Conservation (phyloP, 2,888 invertebrate genomes). For the Heliconius hortense region DNA sequence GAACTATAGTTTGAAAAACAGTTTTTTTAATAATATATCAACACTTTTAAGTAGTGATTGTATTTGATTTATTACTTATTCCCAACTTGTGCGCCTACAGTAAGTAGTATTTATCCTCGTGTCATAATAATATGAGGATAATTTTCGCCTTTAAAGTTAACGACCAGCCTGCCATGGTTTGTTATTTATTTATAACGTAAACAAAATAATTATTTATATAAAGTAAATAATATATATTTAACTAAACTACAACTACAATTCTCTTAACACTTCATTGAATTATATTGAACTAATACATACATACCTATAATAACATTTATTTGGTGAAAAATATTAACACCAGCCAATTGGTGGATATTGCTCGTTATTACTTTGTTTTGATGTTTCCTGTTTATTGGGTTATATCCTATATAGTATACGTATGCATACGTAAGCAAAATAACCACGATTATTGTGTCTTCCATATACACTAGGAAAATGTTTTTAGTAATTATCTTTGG, state of each 20-base stretch:
- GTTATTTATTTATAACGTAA: neutral
- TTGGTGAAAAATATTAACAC: neutral
- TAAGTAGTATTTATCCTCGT: slow-evolving; percentile 10
- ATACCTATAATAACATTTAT: neutral
- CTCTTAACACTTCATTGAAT: neutral
- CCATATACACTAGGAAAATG: too few relatives aligned
- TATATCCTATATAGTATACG: neutral
- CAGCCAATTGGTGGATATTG: neutral
- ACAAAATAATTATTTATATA: slow-evolving; percentile 12
- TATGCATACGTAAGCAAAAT: neutral
- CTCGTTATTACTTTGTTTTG: neutral
- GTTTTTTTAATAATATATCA: neutral
- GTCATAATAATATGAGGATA: slow-evolving; percentile 16
- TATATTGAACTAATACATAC: neutral
- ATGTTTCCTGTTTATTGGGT: slow-evolving; percentile 5
- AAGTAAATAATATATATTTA: neutral
- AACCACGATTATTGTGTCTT: neutral
- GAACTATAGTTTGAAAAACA: neutral
- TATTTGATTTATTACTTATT: neutral
- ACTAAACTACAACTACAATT: neutral
- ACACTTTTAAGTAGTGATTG: neutral
- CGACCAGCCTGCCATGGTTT: neutral
- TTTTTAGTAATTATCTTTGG: too few relatives aligned
- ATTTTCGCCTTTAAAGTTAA: slow-evolving; percentile 17
- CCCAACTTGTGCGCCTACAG: neutral